A percentile compares a stretch with the other conserved stretches of the same genome.
Evolutionary conservation across 2,113 vertebrate genomes (phyloP).

Genomic region (Lophius piscatorius): DNA sequence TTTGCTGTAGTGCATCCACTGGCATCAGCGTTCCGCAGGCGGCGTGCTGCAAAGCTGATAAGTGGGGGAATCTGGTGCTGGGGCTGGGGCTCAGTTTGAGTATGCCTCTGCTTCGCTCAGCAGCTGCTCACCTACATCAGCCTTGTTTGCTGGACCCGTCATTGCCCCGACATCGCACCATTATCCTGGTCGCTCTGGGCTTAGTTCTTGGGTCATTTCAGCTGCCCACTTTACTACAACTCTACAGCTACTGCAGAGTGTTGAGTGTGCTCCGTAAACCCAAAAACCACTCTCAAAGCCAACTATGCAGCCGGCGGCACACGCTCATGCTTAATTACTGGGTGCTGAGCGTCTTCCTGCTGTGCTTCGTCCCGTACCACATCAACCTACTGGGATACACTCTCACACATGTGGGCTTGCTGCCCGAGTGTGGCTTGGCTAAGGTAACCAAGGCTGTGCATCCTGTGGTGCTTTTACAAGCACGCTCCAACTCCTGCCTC

Average conservation of each 20-base stretch:
- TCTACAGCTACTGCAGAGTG: conserved; percentile 77
- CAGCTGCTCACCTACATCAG: conserved; percentile 31
- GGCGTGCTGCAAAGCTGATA: conserved; percentile 55
- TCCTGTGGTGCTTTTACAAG: conserved; percentile 71
- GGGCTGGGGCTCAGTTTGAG: conserved; percentile 70
- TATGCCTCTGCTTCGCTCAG: conserved; percentile 65
- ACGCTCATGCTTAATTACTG: conserved; percentile 76
- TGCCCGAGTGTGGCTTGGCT: conserved; percentile 66
- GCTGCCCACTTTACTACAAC: conserved; percentile 68
- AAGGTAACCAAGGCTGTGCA: conserved; percentile 67
- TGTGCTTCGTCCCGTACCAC: conserved; percentile 79
- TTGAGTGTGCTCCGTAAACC: conserved; percentile 57
- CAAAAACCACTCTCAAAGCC: conserved; percentile 33
- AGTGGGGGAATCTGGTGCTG: conserved; percentile 74
- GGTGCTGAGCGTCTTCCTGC: conserved; percentile 74
- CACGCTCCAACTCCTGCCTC: conserved; percentile 79
- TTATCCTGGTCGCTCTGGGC: conserved; percentile 69
- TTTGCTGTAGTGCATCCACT: conserved; percentile 75
- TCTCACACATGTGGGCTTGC: conserved; percentile 68
- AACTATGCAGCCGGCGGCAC: conserved; percentile 35
- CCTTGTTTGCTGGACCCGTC: conserved; percentile 70
- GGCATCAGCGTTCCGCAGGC: conserved; percentile 23
- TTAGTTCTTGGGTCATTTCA: conserved; percentile 69
- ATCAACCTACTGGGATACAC: conserved; percentile 78
- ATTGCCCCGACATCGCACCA: conserved; percentile 45